phyloP scores from a whole-genome alignment of 2,888 invertebrate species.

The Rutpela maculata region DNA sequence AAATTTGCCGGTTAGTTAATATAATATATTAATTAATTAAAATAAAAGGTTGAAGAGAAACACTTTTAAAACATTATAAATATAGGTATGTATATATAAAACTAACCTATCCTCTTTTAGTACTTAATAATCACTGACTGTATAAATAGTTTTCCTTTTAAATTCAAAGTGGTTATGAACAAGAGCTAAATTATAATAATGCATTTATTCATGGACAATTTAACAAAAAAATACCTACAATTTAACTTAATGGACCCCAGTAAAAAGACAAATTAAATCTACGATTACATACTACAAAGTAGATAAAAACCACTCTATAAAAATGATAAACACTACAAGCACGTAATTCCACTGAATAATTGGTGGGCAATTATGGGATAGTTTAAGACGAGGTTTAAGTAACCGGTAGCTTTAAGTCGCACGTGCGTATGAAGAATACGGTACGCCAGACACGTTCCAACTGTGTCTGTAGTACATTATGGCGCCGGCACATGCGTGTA shows the following conservation, averaged over 20 bases:
- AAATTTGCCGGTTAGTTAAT: too few species aligned
- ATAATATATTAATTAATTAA: too few species aligned
- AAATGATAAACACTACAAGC: conserved; percentile 30
- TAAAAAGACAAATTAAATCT: neutral
- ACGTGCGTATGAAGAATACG: conserved; percentile 43
- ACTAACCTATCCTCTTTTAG: too few species aligned
- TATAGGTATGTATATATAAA: too few species aligned
- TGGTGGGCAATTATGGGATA: conserved; percentile 41
- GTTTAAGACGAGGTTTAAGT: conserved; percentile 26
- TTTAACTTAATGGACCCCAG: neutral
- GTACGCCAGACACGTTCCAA: conserved; percentile 45
- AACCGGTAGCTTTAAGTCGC: conserved; percentile 37
- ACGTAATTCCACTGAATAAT: conserved; percentile 43
- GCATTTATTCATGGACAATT: neutral
- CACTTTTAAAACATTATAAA: too few species aligned
- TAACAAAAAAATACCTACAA: conserved; percentile 3
- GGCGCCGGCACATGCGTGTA: conserved; percentile 30
- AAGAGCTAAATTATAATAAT: neutral
- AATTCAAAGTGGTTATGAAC: neutral
- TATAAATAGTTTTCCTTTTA: neutral
- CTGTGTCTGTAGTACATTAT: conserved; percentile 22
- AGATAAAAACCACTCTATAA: conserved; percentile 14
- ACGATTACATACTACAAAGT: neutral
- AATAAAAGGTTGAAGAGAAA: too few species aligned
- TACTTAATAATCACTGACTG: neutral